phyloP scores from a whole-genome alignment of 2,888 invertebrate species.

The Conistra vaccinii region DNA sequence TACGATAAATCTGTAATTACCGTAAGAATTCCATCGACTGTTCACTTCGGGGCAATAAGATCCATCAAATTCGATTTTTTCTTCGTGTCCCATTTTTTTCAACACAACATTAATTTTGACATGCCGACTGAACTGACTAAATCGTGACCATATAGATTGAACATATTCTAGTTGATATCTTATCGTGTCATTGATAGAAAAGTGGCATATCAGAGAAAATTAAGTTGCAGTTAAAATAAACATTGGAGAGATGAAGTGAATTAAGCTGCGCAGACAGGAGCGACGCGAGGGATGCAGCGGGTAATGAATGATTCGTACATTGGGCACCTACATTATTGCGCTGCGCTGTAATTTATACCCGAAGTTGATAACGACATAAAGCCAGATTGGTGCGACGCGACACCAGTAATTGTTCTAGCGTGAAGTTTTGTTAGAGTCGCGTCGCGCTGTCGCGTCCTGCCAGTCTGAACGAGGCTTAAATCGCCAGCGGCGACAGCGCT shows the following conservation, averaged over 20 bases:
- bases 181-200: slow-evolving; percentile 42
- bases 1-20: slow-evolving; percentile 79
- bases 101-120: slow-evolving; percentile 31
- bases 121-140: slow-evolving; percentile 24
- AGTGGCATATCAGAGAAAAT: slow-evolving; percentile 71
- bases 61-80: slow-evolving; percentile 64
- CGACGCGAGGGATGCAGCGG: slow-evolving; percentile 80
- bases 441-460: no score
- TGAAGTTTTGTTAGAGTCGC: no score
- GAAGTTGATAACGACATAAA: slow-evolving; percentile 87
- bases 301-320: slow-evolving; percentile 88
- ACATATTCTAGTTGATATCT: slow-evolving; percentile 21
- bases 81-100: slow-evolving; percentile 56
- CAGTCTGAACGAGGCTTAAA: slow-evolving; percentile 69
- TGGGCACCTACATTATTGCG: slow-evolving; percentile 90
- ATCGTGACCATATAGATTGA: slow-evolving; percentile 67
- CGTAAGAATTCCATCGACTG: slow-evolving; percentile 80
- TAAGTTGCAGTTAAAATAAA: slow-evolving; percentile 84
- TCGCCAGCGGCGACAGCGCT: slow-evolving; percentile 66
- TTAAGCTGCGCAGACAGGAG: slow-evolving; percentile 82
- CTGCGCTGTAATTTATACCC: slow-evolving; percentile 88
- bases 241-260: slow-evolving; percentile 86
- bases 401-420: no score
- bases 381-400: no score
- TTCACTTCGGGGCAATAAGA: slow-evolving; percentile 69